Evolutionary conservation across 2,113 vertebrate species (phyloP).

Genomic region (Clinocottus analis): DNA sequence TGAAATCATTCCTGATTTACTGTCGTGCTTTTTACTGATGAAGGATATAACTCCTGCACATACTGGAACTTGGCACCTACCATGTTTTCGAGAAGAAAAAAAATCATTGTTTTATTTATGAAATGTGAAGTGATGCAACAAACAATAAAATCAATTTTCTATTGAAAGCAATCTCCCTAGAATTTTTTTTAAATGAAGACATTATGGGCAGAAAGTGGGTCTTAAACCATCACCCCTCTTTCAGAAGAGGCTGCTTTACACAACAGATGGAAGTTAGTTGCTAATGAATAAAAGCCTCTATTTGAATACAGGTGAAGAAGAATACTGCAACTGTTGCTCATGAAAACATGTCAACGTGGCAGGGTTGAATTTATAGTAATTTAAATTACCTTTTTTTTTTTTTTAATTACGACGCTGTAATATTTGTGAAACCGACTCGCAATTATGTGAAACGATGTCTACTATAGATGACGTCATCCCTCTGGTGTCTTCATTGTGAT

Average conservation of each 20-base stretch:
- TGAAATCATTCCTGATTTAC: not conserved
- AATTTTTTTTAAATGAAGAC: not conserved
- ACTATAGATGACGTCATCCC: constrained; percentile 84
- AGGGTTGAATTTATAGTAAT: not conserved
- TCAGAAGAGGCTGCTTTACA: not conserved
- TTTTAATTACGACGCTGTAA: not conserved
- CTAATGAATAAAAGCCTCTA: not conserved
- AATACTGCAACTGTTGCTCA: not conserved
- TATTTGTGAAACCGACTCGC: constrained; percentile 82
- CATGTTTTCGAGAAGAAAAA: not conserved
- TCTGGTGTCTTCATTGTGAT: constrained; percentile 21
- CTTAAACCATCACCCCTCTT: not conserved
- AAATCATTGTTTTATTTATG: not conserved
- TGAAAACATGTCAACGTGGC: not conserved
- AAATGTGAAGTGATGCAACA: not conserved
- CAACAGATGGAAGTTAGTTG: not conserved
- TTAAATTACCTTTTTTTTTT: not conserved
- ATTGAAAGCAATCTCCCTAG: not conserved
- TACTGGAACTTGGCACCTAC: not conserved
- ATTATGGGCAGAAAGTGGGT: not conserved
- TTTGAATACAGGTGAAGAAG: not conserved
- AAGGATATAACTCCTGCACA: not conserved
- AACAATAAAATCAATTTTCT: not conserved
- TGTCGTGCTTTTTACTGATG: constrained; percentile 5
- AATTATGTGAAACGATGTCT: constrained; percentile 75